Evolutionary conservation across 2,888 invertebrate genomes (phyloP).

Genomic region (Agrochola circellaris): DNA sequence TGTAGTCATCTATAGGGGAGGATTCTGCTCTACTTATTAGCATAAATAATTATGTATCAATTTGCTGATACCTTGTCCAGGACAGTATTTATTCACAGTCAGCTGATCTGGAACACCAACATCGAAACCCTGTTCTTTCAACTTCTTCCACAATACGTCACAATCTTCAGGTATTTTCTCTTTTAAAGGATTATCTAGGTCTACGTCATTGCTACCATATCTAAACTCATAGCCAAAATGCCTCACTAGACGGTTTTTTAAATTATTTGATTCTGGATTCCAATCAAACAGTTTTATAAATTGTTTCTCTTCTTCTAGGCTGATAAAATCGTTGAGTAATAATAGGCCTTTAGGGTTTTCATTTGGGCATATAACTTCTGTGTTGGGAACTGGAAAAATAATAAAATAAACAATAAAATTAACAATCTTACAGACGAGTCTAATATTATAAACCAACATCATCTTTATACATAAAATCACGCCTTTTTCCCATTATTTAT

Average conservation of each 20-base stretch:
- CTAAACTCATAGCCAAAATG: conserved; percentile 98
- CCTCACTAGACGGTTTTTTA: conserved; percentile 96
- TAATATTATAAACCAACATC: too few relatives aligned
- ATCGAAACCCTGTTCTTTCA: conserved; percentile 82
- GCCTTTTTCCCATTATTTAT: too few relatives aligned
- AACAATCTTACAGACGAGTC: neutral
- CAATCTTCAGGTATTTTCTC: conserved; percentile 94
- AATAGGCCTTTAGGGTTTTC: conserved; percentile 93
- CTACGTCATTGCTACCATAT: conserved; percentile 96
- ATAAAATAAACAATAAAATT: too few relatives aligned
- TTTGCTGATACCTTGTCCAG: conserved; percentile 93
- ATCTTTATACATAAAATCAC: too few relatives aligned
- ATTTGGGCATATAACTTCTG: conserved; percentile 78
- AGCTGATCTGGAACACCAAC: conserved; percentile 94
- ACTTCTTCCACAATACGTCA: conserved; percentile 91
- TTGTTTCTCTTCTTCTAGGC: conserved; percentile 91
- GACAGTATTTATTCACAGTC: conserved; percentile 95
- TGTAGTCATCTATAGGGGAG: neutral
- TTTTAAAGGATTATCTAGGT: conserved; percentile 92
- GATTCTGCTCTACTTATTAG: neutral
- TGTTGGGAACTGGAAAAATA: conserved; percentile 82
- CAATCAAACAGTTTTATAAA: conserved; percentile 92
- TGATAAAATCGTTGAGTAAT: conserved; percentile 93
- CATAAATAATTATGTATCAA: neutral
- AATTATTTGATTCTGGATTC: conserved; percentile 77